These are phyloP conservation scores for Pantherophis vulpinus DNA, from an alignment of 2,797 vertebrate genomes.

Conservation along the genomic window DNA sequence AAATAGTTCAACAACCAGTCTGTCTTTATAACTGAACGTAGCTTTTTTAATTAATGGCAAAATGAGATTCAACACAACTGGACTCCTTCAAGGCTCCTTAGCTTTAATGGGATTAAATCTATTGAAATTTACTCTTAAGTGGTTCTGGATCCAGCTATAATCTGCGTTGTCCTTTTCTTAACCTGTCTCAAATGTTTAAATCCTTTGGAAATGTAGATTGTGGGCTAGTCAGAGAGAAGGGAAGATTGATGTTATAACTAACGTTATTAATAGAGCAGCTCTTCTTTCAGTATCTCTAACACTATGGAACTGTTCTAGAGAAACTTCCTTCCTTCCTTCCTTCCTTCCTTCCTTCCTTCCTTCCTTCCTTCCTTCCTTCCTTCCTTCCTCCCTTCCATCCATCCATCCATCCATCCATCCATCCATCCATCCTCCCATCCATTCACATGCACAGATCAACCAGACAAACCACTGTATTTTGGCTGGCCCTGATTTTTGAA, in stretches of 20 bases:
- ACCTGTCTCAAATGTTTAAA: slow-evolving; percentile 7
- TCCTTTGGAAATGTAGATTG: background rate
- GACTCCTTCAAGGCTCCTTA: background rate
- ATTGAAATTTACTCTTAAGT: background rate
- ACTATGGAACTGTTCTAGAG: background rate
- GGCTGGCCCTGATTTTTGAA: slow-evolving; percentile 44
- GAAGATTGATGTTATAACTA: fast-evolving
- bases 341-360: background rate
- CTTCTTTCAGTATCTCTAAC: background rate
- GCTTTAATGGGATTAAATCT: background rate
- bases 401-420: background rate
- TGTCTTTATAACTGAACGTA: background rate
- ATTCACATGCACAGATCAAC: background rate
- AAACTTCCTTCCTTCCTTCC: background rate
- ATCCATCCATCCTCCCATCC: no score
- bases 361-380: background rate
- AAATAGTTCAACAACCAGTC: background rate
- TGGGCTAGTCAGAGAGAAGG: background rate
- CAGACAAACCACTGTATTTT: slow-evolving; percentile 34
- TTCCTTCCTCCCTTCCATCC: background rate
- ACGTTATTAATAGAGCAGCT: background rate
- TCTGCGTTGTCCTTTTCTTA: slow-evolving; percentile 12
- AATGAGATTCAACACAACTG: background rate
- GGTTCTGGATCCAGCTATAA: background rate
- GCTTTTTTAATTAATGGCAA: background rate